Evolutionary conservation across 1,140 invertebrate species (phyloP).

Genomic region (Sinella curviseta): DNA sequence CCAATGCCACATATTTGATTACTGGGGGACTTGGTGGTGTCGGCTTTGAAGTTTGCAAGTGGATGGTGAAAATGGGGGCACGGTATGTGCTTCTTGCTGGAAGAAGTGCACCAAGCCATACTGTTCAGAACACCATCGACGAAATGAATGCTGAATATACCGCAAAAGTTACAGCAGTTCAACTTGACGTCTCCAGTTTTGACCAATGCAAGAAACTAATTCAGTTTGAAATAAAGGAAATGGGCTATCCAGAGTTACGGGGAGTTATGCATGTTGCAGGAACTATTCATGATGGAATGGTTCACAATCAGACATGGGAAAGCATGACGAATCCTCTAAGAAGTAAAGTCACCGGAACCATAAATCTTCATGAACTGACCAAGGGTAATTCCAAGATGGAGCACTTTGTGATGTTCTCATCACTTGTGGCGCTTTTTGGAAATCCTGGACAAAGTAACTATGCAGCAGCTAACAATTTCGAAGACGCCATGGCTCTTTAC

Average conservation of each 20-base stretch:
- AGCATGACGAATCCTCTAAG: background rate
- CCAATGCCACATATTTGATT: background rate
- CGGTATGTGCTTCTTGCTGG: background rate
- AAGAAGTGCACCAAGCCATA: background rate
- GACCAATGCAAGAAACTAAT: background rate
- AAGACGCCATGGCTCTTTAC: background rate
- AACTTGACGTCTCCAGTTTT: background rate
- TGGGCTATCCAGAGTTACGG: background rate
- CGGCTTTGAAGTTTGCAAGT: background rate
- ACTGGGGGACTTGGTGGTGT: background rate
- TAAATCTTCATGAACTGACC: background rate
- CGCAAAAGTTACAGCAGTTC: background rate
- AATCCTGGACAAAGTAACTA: background rate
- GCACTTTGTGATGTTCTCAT: constrained; percentile 1
- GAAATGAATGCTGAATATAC: background rate
- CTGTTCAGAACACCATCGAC: background rate
- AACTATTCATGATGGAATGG: background rate
- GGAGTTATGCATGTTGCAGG: constrained; percentile 1
- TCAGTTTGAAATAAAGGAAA: background rate
- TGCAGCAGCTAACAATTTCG: background rate
- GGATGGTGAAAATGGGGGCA: background rate
- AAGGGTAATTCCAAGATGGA: background rate
- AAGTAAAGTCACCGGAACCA: background rate
- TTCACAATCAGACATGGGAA: background rate
- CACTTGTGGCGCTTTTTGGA: too few species aligned